These are phyloP conservation scores for Yponomeuta cagnagella DNA, from an alignment of 2,888 invertebrate genomes.

Conservation along the genomic window DNA sequence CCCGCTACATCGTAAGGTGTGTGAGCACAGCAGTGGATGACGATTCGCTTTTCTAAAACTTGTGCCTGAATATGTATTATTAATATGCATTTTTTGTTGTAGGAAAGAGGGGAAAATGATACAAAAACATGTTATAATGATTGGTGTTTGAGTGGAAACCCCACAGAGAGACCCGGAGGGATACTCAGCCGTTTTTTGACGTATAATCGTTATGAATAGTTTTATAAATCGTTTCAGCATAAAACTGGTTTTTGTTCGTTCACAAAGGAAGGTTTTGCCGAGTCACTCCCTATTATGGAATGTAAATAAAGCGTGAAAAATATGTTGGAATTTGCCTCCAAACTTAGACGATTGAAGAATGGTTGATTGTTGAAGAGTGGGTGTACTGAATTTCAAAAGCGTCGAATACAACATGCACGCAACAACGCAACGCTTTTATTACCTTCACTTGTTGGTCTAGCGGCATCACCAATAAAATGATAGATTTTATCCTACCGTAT, in stretches of 20 bases:
- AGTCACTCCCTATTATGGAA: neutral
- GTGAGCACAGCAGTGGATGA: too few species aligned
- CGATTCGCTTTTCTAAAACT: too few species aligned
- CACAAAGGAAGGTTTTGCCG: neutral
- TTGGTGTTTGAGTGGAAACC: neutral
- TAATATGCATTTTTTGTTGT: neutral
- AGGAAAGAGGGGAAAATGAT: neutral
- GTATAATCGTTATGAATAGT: slow-evolving; percentile 3
- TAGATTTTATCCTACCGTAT: too few species aligned
- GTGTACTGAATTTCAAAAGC: too few species aligned
- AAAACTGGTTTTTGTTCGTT: neutral
- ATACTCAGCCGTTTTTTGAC: neutral
- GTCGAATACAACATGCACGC: too few species aligned
- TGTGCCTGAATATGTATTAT: neutral
- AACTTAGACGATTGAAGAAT: neutral
- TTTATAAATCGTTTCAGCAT: slow-evolving; percentile 3
- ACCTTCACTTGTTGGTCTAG: too few species aligned
- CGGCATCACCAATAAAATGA: too few species aligned
- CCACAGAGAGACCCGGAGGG: neutral
- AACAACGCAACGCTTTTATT: too few species aligned
- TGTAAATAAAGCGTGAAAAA: neutral
- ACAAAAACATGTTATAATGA: neutral
- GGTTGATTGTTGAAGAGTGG: too few species aligned
- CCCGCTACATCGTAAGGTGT: too few species aligned
- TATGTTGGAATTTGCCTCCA: neutral